A percentile compares a stretch with the other conserved stretches of the same genome.
Conservation (phyloP, 2,888 invertebrate genomes). For the Tenodera sinensis region DNA sequence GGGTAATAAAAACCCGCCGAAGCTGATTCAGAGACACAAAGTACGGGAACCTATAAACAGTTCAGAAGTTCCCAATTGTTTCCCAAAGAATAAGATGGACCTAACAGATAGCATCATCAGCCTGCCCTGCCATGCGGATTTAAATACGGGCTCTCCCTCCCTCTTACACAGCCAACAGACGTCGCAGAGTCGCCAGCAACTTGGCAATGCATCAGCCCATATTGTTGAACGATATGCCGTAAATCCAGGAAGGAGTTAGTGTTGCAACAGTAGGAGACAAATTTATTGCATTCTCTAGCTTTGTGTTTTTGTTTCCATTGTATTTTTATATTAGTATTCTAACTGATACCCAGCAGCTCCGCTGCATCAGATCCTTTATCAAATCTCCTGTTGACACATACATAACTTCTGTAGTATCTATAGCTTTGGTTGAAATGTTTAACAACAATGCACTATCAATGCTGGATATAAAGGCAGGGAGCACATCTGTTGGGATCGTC, state of each 20-base stretch:
- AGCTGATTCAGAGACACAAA: background rate
- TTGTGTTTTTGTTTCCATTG: background rate
- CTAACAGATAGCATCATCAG: conserved; percentile 7
- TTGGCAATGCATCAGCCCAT: background rate
- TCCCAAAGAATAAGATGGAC: conserved; percentile 7
- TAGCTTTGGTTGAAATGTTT: background rate
- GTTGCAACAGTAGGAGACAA: background rate
- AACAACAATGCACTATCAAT: background rate
- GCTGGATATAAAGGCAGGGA: no score
- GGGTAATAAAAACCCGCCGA: background rate
- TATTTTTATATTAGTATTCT: background rate
- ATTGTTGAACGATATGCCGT: background rate
- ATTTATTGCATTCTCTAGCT: background rate
- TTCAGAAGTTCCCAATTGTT: conserved; percentile 25
- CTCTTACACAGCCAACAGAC: background rate
- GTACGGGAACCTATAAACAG: conserved; percentile 21
- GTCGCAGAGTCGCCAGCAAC: conserved; percentile 1
- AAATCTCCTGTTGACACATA: background rate
- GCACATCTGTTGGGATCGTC: no score
- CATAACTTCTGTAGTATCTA: background rate
- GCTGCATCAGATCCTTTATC: background rate
- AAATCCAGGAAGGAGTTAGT: background rate
- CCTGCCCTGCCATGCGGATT: background rate
- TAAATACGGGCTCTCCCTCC: background rate
- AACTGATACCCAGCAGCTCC: background rate